These are phyloP conservation scores for Belonocnema kinseyi DNA, from an alignment of 1,140 invertebrate genomes.

Conservation along the genomic window DNA sequence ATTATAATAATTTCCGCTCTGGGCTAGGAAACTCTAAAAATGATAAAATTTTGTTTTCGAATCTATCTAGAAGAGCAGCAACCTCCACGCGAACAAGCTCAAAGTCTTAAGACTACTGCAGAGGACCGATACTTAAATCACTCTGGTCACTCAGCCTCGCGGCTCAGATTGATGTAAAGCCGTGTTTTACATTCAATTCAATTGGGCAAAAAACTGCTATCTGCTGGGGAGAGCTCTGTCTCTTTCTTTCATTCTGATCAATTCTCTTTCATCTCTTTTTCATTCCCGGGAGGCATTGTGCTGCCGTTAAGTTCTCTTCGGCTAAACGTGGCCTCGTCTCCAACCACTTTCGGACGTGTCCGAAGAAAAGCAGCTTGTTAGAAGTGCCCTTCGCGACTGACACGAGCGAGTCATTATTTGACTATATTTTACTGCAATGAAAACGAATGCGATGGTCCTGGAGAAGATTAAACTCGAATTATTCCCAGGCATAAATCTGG, in stretches of 20 bases:
- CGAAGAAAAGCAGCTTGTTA: slow-evolving; percentile 50
- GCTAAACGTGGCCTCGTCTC: slow-evolving; percentile 40
- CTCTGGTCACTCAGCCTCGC: slow-evolving; percentile 71
- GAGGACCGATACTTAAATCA: slow-evolving; percentile 70
- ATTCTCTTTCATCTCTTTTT: slow-evolving; percentile 10
- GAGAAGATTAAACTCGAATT: slow-evolving; percentile 10
- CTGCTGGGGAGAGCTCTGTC: slow-evolving; percentile 51
- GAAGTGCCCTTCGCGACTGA: slow-evolving; percentile 46
- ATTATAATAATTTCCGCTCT: too few relatives aligned
- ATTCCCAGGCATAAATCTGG: background rate
- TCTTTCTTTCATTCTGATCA: slow-evolving; percentile 19
- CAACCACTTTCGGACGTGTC: slow-evolving; percentile 37
- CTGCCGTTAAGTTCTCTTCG: slow-evolving; percentile 45
- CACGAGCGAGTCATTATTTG: slow-evolving; percentile 44
- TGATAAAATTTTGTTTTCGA: too few relatives aligned
- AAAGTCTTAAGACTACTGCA: slow-evolving; percentile 59
- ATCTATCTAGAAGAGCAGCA: too few relatives aligned
- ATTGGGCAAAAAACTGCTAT: slow-evolving; percentile 74
- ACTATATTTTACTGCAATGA: slow-evolving; percentile 38
- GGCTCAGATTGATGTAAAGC: slow-evolving; percentile 75
- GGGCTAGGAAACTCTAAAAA: too few relatives aligned
- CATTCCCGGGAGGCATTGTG: slow-evolving; percentile 54
- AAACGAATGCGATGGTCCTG: background rate
- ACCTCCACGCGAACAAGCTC: background rate
- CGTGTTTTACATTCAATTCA: slow-evolving; percentile 76